phyloP scores from a whole-genome alignment of 2,113 vertebrate genomes.

The Chamaea fasciata region DNA sequence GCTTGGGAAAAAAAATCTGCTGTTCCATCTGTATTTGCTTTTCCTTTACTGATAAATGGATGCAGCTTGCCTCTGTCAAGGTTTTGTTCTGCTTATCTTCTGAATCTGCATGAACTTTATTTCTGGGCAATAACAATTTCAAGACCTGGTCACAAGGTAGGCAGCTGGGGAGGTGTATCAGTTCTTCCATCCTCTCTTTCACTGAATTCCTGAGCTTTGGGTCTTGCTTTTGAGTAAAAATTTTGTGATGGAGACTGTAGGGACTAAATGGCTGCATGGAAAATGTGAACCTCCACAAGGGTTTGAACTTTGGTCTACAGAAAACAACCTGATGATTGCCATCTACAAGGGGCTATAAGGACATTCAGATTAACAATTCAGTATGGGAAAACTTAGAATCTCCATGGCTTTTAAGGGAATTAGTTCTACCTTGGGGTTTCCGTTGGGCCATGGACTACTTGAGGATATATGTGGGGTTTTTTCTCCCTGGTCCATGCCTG shows the following conservation, averaged over 20 bases:
- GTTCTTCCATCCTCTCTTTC: background rate
- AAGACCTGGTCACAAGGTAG: background rate
- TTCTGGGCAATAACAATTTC: background rate
- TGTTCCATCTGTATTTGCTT: background rate
- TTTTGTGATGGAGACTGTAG: background rate
- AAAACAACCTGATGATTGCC: background rate
- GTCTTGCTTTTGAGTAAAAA: background rate
- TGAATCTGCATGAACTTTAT: background rate
- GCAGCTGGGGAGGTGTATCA: background rate
- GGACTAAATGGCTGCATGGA: background rate
- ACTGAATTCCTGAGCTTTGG: background rate
- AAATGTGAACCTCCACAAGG: background rate
- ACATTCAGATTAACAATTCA: background rate
- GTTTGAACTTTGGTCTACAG: background rate
- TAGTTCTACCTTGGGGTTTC: background rate
- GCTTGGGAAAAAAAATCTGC: background rate
- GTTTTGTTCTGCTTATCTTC: background rate
- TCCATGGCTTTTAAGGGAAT: background rate
- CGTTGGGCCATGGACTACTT: background rate
- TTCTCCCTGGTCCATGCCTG: background rate
- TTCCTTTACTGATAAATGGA: background rate
- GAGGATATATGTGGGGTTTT: background rate
- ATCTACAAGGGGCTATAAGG: background rate
- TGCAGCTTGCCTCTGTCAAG: background rate
- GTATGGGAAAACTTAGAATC: background rate